Evolutionary conservation across 1,140 invertebrate species (phyloP), one percentile per base, ranked within the genome.

Genomic region (Musca vetustissima): DNA sequence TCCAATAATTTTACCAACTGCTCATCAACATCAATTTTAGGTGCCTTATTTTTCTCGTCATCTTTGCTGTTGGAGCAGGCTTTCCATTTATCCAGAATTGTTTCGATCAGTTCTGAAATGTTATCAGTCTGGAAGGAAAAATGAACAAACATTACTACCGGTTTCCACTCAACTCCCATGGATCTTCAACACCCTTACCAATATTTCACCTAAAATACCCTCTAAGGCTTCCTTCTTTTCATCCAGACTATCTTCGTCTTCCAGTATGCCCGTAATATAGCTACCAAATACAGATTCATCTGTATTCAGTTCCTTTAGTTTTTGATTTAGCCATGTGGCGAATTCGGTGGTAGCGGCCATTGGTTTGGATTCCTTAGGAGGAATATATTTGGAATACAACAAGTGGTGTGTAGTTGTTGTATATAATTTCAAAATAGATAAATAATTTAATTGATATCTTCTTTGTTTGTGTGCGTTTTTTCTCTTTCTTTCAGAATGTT

Each of bases 201-300:
- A 84, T 70, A 93, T 89, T 83, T 92, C 92, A 69, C 88, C 85
- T 70, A 95, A 85, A 83, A 94, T 91, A 74, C 88, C 89, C 84
- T 93, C 89, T 32, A 95, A 84, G 2, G 91, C 92, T 84, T 94
- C 92, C 70, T 85, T 87, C 83, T 94, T 94, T 72, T 95, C 93
- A 70, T 93, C 91, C 8, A 87, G 77, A 25, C 87, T 86, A 74
- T 93, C 92, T 76, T 94, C 92, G 43, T 90, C 88, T 77, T 93
- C 91, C 52, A 95, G 86, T 74, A 95, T 94, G 69, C 92, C 89
- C 72, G 87, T 88, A 71, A 95, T 94, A 74, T 95, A 95, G 1
- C 89, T 88, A 17, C 90, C 90, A 83, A 93, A 94, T 1, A 94
- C 89, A 52, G 86, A 86, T 85, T 94, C 92, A 77, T 95, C 93